Conservation (phyloP, 2,113 vertebrate species). For the Fregetta grallaria region DNA sequence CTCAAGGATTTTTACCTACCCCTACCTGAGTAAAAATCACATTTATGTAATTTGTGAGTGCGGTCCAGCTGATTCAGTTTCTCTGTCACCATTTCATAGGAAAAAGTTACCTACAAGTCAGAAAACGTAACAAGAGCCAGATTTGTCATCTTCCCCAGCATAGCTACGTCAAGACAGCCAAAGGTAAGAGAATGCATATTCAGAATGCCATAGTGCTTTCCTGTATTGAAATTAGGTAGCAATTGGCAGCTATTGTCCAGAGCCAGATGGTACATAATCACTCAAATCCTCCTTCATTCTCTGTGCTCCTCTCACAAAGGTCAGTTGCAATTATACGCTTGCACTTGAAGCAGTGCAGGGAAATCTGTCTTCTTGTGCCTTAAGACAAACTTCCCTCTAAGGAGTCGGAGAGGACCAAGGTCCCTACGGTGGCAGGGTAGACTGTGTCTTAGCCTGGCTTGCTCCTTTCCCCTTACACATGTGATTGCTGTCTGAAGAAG, state of each 20-base stretch:
- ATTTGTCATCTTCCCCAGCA: not conserved
- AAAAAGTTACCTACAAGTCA: constrained; percentile 20
- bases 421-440: not conserved
- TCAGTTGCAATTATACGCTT: not conserved
- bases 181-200: constrained; percentile 5
- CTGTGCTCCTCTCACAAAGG: not conserved
- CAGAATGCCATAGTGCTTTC: not conserved
- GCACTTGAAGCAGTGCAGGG: not conserved
- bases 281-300: not conserved
- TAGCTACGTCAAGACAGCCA: not conserved
- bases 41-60: not conserved
- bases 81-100: not conserved
- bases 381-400: not conserved
- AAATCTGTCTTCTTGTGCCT: not conserved
- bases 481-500: not conserved
- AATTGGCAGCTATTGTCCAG: not conserved
- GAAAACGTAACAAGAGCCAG: constrained; percentile 24
- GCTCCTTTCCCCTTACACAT: not conserved
- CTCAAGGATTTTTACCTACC: not conserved
- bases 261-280: not conserved
- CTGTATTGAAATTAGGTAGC: not conserved
- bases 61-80: not conserved
- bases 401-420: not conserved
- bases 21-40: not conserved
- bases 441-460: not conserved